These are phyloP conservation scores for Clupea harengus DNA, from an alignment of 2,113 vertebrate species.

Conservation along the genomic window DNA sequence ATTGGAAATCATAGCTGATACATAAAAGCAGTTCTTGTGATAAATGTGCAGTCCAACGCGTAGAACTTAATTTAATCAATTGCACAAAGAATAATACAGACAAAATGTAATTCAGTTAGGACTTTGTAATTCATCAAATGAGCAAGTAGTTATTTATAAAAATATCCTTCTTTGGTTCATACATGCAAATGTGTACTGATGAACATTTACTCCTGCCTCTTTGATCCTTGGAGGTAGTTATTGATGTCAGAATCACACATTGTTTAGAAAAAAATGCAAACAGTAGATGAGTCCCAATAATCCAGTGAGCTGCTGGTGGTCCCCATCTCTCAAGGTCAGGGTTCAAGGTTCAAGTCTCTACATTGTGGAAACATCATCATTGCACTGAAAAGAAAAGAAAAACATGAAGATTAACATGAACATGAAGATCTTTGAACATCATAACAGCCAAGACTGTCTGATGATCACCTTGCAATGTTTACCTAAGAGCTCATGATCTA, in stretches of 20 bases:
- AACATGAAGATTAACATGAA: background rate
- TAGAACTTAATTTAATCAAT: background rate
- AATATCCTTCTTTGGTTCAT: background rate
- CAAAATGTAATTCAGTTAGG: background rate
- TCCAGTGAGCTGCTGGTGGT: background rate
- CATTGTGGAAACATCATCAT: constrained; percentile 64
- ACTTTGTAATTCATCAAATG: background rate
- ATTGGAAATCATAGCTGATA: too few relatives aligned
- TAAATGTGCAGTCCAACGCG: background rate
- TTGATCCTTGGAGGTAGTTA: background rate
- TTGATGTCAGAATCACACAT: background rate
- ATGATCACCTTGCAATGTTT: background rate
- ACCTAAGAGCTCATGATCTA: background rate
- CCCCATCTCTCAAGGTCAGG: background rate
- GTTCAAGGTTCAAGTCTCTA: constrained; percentile 38
- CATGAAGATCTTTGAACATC: background rate
- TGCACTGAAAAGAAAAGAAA: constrained; percentile 62
- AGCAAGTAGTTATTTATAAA: background rate
- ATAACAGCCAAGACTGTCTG: background rate
- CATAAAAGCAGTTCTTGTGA: background rate
- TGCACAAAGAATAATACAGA: background rate
- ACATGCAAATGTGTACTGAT: background rate
- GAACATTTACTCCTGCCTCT: background rate
- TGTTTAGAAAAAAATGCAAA: background rate
- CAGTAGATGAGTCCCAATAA: background rate